Base-by-base conservation (phyloP, 2,888 invertebrate genomes). In the Biston stratarius region DNA sequence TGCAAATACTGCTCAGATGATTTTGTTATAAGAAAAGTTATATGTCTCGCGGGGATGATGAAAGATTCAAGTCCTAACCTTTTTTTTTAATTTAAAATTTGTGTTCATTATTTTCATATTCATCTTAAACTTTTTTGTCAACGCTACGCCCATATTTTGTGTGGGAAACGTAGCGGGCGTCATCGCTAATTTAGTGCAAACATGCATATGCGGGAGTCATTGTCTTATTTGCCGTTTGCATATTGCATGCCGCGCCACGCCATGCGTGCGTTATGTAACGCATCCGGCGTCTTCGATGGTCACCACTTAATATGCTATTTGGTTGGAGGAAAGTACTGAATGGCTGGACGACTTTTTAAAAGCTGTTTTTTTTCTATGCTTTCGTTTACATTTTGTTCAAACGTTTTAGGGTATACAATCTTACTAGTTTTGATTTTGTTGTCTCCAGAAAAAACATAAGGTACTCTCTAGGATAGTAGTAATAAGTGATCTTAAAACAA, bases 161-260 rank as follows among this genome's bases (percentile, higher is more conserved):
- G 91, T 92, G 91, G 88, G 92, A 92, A 91, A 88, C 81, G 74
- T 80, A 86, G 81, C 83, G 73, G 82, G 86, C 88, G 88, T 88
- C 88, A 83, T 83, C 82, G 87, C 86, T 90, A 89, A 91, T 91
- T 90, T 88, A 87, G 88, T 83, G 86, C 89, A 85, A 87, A 85
- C 87, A 85, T 84, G 86, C 90, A 86, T 84, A 81, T 87, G 87
- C 82, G 77, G 75, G 81, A 59, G 78, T 79, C 78, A 76, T 77
- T 76, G 77, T 82, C 80, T 81, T 82, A 77, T 80, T 76, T 77
- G 71, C 67, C 69, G 70, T 72, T 75, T 73, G 71, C 69, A 69
- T 72, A 73, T 74, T 63, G 68, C 71, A 69, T 63, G 63, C 59
- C 60, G 48, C 15, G 62, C 61, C 53, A 52, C 48, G 57, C 44